Conservation (phyloP, 2,888 invertebrate species). For the Pollenia amentaria region DNA sequence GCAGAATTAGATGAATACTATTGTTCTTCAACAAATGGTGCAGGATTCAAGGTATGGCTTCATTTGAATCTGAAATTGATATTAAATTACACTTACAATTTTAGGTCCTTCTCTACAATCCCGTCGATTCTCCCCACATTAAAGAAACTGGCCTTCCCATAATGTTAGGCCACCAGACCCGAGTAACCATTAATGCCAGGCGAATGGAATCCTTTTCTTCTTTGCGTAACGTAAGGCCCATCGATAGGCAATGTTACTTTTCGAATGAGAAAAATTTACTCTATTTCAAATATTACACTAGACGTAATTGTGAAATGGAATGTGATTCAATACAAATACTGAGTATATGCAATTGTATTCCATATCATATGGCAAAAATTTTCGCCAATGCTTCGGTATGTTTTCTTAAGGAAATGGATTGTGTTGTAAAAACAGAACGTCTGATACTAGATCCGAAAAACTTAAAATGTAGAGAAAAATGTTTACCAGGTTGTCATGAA, state of each 20-base stretch:
- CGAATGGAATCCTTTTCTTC: conserved; percentile 87
- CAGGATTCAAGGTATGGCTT: conserved; percentile 84
- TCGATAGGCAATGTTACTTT: conserved; percentile 89
- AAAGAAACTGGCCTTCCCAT: conserved; percentile 89
- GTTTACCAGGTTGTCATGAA: conserved; percentile 91
- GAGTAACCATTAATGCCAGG: conserved; percentile 88
- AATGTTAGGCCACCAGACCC: conserved; percentile 89
- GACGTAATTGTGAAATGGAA: conserved; percentile 86
- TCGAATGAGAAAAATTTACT: conserved; percentile 88
- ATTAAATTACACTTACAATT: neutral
- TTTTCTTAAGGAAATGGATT: conserved; percentile 88
- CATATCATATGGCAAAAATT: conserved; percentile 85
- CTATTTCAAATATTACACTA: conserved; percentile 86
- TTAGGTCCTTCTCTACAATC: conserved; percentile 87
- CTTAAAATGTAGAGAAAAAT: conserved; percentile 82
- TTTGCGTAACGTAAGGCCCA: conserved; percentile 86
- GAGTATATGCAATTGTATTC: conserved; percentile 79
- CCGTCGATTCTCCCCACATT: conserved; percentile 91
- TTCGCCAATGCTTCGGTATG: conserved; percentile 88
- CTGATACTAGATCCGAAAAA: conserved; percentile 62
- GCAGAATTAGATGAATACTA: conserved; percentile 90
- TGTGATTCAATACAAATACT: conserved; percentile 85
- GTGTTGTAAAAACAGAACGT: conserved; percentile 84
- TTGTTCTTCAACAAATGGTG: conserved; percentile 90
- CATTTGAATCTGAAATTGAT: neutral